These are phyloP conservation scores for Ceyx melanurus DNA, from an alignment of 2,113 vertebrate genomes.

Conservation along the genomic window DNA sequence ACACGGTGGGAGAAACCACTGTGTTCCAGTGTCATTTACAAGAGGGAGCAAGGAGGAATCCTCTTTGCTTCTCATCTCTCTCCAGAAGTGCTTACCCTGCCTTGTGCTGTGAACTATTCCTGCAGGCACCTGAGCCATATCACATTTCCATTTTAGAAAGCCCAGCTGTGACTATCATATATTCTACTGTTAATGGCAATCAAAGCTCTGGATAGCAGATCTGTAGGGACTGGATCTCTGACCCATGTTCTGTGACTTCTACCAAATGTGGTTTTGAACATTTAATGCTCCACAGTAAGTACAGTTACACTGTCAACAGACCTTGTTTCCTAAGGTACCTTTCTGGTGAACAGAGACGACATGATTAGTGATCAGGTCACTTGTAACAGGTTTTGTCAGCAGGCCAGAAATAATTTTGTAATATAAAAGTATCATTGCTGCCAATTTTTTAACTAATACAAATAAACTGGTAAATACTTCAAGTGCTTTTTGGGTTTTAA, in stretches of 20 bases:
- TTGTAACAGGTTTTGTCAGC: background rate
- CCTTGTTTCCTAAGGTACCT: background rate
- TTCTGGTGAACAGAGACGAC: background rate
- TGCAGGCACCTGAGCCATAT: background rate
- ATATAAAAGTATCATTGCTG: background rate
- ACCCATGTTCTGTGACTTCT: background rate
- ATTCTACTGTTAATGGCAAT: background rate
- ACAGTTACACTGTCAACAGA: background rate
- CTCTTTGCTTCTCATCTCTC: background rate
- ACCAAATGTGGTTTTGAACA: background rate
- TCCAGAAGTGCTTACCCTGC: background rate
- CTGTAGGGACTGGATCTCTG: background rate
- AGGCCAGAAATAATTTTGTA: constrained; percentile 8
- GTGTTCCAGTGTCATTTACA: background rate
- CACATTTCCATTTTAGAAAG: background rate
- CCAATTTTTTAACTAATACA: constrained; percentile 43
- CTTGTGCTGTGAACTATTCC: background rate
- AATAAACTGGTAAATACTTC: constrained; percentile 52
- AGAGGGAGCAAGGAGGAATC: background rate
- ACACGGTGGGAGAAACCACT: fast-evolving
- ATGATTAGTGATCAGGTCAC: background rate
- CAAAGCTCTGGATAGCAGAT: background rate
- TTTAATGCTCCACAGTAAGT: background rate
- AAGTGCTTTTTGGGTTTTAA: constrained; percentile 16
- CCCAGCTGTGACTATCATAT: background rate